Evolutionary conservation across 1,140 invertebrate species (phyloP), one percentile per base, ranked within the genome.

Genomic region (Bombus breviceps): DNA sequence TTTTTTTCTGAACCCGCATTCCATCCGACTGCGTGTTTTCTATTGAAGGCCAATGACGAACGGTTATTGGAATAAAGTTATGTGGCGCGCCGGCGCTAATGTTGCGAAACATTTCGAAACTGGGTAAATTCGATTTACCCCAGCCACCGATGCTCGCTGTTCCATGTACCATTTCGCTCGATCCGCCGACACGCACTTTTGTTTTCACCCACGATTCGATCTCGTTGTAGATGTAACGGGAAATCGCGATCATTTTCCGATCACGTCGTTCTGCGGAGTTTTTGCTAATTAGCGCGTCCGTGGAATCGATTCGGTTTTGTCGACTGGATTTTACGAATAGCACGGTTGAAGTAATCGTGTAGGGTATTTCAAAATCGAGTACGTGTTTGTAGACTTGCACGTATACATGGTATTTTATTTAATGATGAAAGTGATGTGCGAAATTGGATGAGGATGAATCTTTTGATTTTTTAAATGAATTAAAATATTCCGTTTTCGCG

Each of bases 61-160:
- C 94, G 93, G 92, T 92, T 92, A 94, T 93, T 88, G 92, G 91
- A 94, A 94, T 93, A 95, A 94, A 95, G 93, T 93, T 93, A 94
- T 93, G 89, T 91, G 92, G 86, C 88, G 88, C 91, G 90, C 86
- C 88, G 89, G 85, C 89, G 92, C 88, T 94, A 95, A 94, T 94
- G 94, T 94, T 93, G 92, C 93, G 93, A 94, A 94, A 94, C 92
- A 88, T 89, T 92, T 92, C 86, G 92, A 93, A 93, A 90, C 89
- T 92, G 89, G 91, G 89, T 92, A 88, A 92, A 94, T 90, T 93
- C 92, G 91, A 93, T 94, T 93, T 92, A 91, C 28, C 89, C 15
- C 79, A 88, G 82, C 86, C 71, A 73, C 84, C 86, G 28, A 75
- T 72, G 69, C 76, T 39, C 18, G 47, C 47, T 18, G 18, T 53